A percentile compares a stretch with the other conserved stretches of the same genome.
Evolutionary conservation across 2,797 vertebrate genomes (phyloP).

Genomic region (Hemitrygon akajei): DNA sequence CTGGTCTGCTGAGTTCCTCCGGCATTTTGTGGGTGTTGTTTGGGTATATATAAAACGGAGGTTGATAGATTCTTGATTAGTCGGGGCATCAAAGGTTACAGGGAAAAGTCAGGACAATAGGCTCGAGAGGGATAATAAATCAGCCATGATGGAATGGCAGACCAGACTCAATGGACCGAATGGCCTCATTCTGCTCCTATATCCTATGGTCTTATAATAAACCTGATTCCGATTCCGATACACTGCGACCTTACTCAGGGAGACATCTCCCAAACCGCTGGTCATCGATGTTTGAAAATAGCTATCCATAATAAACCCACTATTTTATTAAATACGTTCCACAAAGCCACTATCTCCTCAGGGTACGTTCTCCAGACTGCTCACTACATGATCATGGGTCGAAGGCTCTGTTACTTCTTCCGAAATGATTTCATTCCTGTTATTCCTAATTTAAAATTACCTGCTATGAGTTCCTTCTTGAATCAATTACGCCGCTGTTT

Average conservation of each 20-base stretch:
- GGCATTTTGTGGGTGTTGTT: too few species aligned
- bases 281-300: not conserved
- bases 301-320: not conserved
- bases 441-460: constrained; percentile 19
- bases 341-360: constrained; percentile 30
- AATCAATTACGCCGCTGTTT: constrained; percentile 35
- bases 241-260: not conserved
- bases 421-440: not conserved
- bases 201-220: too few species aligned
- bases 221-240: too few species aligned
- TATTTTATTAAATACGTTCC: constrained; percentile 31
- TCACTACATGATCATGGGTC: not conserved
- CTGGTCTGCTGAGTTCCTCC: too few species aligned
- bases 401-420: not conserved
- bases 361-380: not conserved
- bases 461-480: constrained; percentile 14
- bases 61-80: too few species aligned
- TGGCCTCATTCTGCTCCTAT: too few species aligned
- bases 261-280: not conserved
- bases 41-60: too few species aligned
- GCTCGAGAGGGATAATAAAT: too few species aligned
- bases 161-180: too few species aligned
- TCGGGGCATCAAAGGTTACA: too few species aligned
- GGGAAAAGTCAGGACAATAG: too few species aligned
- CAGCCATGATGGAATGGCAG: too few species aligned